Base-by-base conservation (phyloP, 2,888 invertebrate genomes). In the Petrolisthes manimaculis region DNA sequence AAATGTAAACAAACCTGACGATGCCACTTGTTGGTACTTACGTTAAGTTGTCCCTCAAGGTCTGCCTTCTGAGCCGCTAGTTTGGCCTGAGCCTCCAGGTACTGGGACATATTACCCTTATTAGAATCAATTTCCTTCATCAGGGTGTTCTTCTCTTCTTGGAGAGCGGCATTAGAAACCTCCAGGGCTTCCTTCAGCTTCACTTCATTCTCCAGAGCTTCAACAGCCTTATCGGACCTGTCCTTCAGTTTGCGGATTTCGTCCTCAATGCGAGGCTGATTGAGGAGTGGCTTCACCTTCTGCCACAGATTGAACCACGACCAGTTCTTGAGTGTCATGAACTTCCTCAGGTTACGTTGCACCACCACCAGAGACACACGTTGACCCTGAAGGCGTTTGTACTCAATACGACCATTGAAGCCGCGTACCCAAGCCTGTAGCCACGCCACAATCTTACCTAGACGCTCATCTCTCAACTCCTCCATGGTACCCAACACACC, bases 401-500 rank as follows among this genome's bases (percentile, higher is more conserved):
- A 99, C 93, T 97, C 97, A 94, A 97, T 97, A 93, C 97, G 96
- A 93, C 96, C 95, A 93, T 97, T 94, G 95, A 93, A 99, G 95
- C 98, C 98, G 93, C 99, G 96, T 93, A 98, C 96, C 96, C 96
- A 97, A 92, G 98, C 96, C 94, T 98, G 98, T 95, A 98, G 96
- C 97, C 98, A 98, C 93, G 98, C 96, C 93, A 99, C 96, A 93
- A 99, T 98, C 95, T 98, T 98, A 94, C 96, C 95, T 92, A 99
- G 95, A 94, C 99, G 97, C 94, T 99, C 99, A 94, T 99, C 99
- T 96, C 99, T 97, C 94, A 99, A 95, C 94, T 99, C 99, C 94
- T 99, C 99, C 96, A 99, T 97, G 95, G 97, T 97, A 97, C 99
- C 99, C 95, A 99, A 95, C 94, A 99, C 98, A 95, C 99, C 99